Conservation (phyloP, 2,113 vertebrate species). For the Suricata suricatta region DNA sequence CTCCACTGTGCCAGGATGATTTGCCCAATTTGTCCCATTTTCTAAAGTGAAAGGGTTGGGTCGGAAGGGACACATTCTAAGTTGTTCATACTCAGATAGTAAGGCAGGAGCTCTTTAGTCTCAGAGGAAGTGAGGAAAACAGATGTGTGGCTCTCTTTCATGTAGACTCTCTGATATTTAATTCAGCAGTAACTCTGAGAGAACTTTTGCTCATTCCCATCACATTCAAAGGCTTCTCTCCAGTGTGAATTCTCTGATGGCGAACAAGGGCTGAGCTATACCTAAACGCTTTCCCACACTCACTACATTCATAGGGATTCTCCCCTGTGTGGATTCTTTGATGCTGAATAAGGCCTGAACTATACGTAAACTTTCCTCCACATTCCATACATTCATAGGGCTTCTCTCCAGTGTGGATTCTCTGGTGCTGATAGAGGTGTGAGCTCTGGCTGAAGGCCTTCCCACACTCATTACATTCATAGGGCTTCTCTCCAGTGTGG, state of each 20-base stretch:
- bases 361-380: slow-evolving; percentile 81
- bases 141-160: slow-evolving; percentile 47
- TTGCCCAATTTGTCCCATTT: background rate
- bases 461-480: slow-evolving; percentile 80
- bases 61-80: slow-evolving; percentile 4
- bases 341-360: slow-evolving; percentile 82
- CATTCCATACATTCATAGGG: slow-evolving; percentile 82
- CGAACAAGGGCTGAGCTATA: slow-evolving; percentile 80
- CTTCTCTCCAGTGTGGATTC: slow-evolving; percentile 83
- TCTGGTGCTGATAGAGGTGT: slow-evolving; percentile 81
- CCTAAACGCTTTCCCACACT: slow-evolving; percentile 81
- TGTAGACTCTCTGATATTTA: slow-evolving; percentile 68
- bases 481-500: slow-evolving; percentile 81
- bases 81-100: background rate
- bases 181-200: slow-evolving; percentile 64
- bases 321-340: slow-evolving; percentile 82
- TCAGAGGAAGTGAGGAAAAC: slow-evolving; percentile 27
- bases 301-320: slow-evolving; percentile 79
- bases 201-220: slow-evolving; percentile 72
- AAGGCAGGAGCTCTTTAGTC: slow-evolving; percentile 54
- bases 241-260: slow-evolving; percentile 81
- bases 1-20: background rate
- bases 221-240: slow-evolving; percentile 79
- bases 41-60: slow-evolving; percentile 22
- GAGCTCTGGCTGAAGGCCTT: slow-evolving; percentile 83